phyloP scores from a whole-genome alignment of 1,140 invertebrate genomes.

The Protaetia brevitarsis region DNA sequence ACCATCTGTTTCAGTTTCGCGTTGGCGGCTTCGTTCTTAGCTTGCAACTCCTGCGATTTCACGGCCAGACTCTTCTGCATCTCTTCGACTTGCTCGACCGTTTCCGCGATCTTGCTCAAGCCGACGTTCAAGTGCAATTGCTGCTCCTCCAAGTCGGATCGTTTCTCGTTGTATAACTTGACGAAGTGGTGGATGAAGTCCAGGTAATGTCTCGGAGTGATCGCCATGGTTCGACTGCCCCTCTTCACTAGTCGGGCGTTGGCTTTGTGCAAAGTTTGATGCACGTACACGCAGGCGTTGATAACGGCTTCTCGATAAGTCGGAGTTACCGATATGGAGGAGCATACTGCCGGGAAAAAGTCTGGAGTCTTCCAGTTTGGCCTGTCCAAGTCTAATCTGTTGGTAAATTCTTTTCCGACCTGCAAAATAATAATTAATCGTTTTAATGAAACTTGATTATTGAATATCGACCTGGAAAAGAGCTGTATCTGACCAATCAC shows the following conservation, averaged over 20 bases:
- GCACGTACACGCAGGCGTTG: constrained; percentile 97
- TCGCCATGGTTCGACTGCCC: constrained; percentile 92
- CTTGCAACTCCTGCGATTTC: constrained; percentile 93
- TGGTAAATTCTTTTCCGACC: constrained; percentile 86
- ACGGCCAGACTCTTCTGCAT: constrained; percentile 98
- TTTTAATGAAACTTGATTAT: not conserved
- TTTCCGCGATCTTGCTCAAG: constrained; percentile 97
- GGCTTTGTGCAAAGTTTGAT: constrained; percentile 93
- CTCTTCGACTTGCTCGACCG: constrained; percentile 98
- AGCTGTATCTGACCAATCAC: constrained; percentile 98
- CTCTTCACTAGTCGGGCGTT: constrained; percentile 85
- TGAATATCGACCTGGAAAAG: constrained; percentile 77
- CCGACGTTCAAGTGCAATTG: constrained; percentile 98
- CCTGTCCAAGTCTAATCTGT: constrained; percentile 77
- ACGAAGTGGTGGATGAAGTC: constrained; percentile 99
- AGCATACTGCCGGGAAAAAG: constrained; percentile 83
- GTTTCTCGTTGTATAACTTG: constrained; percentile 96
- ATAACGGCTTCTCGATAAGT: constrained; percentile 92
- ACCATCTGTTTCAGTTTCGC: constrained; percentile 99
- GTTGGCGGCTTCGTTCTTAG: constrained; percentile 99
- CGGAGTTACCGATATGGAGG: constrained; percentile 70
- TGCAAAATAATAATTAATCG: constrained; percentile 41
- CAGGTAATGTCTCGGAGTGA: constrained; percentile 97
- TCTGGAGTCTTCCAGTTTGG: constrained; percentile 81
- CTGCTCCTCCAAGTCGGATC: constrained; percentile 97